A percentile compares a stretch with the other conserved stretches of the same genome.
Conservation (phyloP, 2,797 vertebrate genomes). For the Sebastes glaucus region DNA sequence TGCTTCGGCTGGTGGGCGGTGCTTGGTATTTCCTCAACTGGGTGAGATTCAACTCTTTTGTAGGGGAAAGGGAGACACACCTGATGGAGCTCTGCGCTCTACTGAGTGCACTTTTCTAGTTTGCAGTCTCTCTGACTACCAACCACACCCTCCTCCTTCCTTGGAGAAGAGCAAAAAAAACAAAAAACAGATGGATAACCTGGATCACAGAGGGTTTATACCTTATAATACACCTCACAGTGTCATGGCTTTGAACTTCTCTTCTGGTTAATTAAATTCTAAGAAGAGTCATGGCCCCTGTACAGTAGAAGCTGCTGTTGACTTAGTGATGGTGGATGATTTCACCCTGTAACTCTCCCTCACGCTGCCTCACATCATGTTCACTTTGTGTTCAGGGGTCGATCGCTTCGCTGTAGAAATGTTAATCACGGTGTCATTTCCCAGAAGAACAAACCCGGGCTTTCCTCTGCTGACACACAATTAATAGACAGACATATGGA, state of each 20-base stretch:
- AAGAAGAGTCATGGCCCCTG: background rate
- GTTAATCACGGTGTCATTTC: slow-evolving; percentile 93
- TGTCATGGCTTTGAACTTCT: slow-evolving; percentile 3
- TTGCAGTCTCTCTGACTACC: background rate
- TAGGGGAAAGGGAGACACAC: too few relatives aligned
- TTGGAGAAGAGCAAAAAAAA: background rate
- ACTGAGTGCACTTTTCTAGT: background rate
- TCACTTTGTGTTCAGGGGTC: slow-evolving; percentile 40
- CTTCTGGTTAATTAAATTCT: slow-evolving; percentile 44
- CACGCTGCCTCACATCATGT: slow-evolving; percentile 27
- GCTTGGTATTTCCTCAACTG: background rate
- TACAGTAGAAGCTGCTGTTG: background rate
- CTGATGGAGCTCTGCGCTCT: too few relatives aligned
- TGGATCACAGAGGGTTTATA: background rate
- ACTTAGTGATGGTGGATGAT: slow-evolving; percentile 18
- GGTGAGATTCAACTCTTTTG: background rate
- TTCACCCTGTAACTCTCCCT: slow-evolving; percentile 12
- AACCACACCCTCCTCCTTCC: background rate
- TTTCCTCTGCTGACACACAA: slow-evolving; percentile 91
- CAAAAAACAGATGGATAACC: background rate
- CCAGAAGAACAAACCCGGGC: slow-evolving; percentile 82
- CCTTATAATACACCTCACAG: background rate
- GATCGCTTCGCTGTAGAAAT: slow-evolving; percentile 76
- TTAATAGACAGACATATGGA: slow-evolving; percentile 99
- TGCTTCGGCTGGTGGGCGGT: too few relatives aligned